phyloP scores from a whole-genome alignment of 2,888 invertebrate species.

The Geotrupes spiniger region DNA sequence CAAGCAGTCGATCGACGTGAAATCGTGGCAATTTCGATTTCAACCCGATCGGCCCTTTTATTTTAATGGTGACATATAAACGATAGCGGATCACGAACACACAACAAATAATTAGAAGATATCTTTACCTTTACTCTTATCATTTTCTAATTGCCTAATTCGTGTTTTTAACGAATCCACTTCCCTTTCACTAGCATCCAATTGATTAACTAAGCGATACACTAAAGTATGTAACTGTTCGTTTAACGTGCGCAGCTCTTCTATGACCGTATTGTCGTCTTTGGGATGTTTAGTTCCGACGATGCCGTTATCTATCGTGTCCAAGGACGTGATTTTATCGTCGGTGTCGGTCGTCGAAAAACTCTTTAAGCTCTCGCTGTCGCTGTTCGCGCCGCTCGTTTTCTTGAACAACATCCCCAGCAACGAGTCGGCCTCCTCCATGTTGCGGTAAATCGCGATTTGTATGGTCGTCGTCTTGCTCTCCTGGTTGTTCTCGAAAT shows the following conservation, averaged over 20 bases:
- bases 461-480: conserved; percentile 51
- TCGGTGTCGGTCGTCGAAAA: conserved; percentile 37
- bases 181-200: conserved; percentile 66
- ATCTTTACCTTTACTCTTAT: conserved; percentile 48
- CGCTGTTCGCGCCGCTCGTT: conserved; percentile 39
- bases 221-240: conserved; percentile 59
- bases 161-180: conserved; percentile 58
- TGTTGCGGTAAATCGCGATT: conserved; percentile 61
- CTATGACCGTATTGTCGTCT: conserved; percentile 61
- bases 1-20: no score
- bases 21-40: no score
- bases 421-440: conserved; percentile 67
- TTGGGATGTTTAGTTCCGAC: conserved; percentile 59
- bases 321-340: conserved; percentile 33
- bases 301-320: conserved; percentile 33
- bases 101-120: no score
- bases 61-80: no score
- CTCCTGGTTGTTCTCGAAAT: conserved; percentile 48
- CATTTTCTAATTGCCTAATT: conserved; percentile 57
- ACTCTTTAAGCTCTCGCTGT: conserved; percentile 39
- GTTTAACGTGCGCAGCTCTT: conserved; percentile 65
- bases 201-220: conserved; percentile 60
- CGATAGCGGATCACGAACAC: no score
- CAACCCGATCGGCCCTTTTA: no score
- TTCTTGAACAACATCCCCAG: conserved; percentile 49